Evolutionary conservation across 2,888 invertebrate genomes (phyloP), one percentile per base, ranked within the genome.

Genomic region (Lordiphosa andalusiaca): DNA sequence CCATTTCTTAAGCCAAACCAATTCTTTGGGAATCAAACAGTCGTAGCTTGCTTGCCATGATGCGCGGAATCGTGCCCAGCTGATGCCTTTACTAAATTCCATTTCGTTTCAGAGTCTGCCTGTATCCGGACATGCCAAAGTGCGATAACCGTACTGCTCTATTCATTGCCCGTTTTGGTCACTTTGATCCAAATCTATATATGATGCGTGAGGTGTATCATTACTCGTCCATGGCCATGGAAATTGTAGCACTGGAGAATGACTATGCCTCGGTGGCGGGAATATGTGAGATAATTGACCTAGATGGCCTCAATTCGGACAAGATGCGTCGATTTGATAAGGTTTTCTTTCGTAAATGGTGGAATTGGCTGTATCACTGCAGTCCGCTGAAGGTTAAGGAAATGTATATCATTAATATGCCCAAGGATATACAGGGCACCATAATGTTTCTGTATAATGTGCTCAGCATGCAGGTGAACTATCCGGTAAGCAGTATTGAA

Each of bases 211-310:
- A 87, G 47, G 50, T 87, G 4, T 74, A 87, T 7, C 83, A 85
- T 6, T 86, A 82, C 23, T 69, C 71, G 3, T 73, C 84, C 12
- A 87, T 87, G 86, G 68, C 78, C 53, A 81, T 86, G 69, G 87
- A 87, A 53, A 61, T 87, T 19, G 70, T 86, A 6, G 82, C 87
- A 0, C 55, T 87, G 57, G 85, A 87, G 67, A 88, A 83, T 37
- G 87, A 87, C 44, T 69, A 86, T 37, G 85, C 87, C 4, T 74
- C 81, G 1, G 73, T 87, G 33, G 86, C 83, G 2, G 87, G 87
- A 0, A 61, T 86, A 2, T 84, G 84, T 47, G 77, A 86, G 51
- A 77, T 87, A 1, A 67, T 87, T 2, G 87, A 87, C 37, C 30
- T 86, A 36, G 71, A 78, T 5, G 74, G 76, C 3, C 66, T 82